Evolutionary conservation across 2,888 invertebrate species (phyloP).

Genomic region (Lissonota sp.): DNA sequence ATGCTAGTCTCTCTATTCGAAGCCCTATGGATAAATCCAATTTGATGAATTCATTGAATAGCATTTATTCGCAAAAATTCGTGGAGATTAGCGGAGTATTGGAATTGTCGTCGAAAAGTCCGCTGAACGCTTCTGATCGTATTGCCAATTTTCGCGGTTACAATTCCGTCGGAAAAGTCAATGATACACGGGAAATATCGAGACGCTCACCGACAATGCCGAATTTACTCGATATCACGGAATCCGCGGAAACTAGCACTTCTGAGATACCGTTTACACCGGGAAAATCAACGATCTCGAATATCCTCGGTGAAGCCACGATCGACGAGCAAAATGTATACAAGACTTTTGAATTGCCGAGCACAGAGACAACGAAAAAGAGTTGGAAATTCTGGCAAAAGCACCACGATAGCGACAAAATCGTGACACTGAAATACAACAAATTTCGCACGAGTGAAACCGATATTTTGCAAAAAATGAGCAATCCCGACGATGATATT

Average conservation of each 20-base stretch:
- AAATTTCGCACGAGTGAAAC: constrained; percentile 54
- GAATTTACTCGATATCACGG: constrained; percentile 44
- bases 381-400: constrained; percentile 75
- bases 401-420: constrained; percentile 45
- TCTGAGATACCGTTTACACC: constrained; percentile 14
- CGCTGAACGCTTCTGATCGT: neutral
- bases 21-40: constrained; percentile 18
- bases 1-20: constrained; percentile 1
- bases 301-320: constrained; percentile 1
- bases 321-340: constrained; percentile 12
- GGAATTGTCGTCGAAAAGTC: constrained; percentile 41
- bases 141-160: neutral
- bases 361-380: constrained; percentile 50
- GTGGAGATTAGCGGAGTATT: constrained; percentile 54
- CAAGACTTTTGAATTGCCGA: constrained; percentile 38
- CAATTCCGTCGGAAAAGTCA: neutral
- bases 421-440: constrained; percentile 59
- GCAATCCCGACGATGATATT: neutral
- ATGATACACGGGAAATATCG: neutral
- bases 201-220: constrained; percentile 51
- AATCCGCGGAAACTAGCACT: constrained; percentile 16
- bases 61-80: constrained; percentile 27
- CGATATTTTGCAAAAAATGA: neutral
- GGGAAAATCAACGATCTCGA: constrained; percentile 1
- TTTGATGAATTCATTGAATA: constrained; percentile 36